Percentiles rank a stretch among this genome's conserved stretches.
These are phyloP conservation scores for Pelobates cultripes DNA, from an alignment of 2,797 vertebrate genomes.

Conservation along the genomic window DNA sequence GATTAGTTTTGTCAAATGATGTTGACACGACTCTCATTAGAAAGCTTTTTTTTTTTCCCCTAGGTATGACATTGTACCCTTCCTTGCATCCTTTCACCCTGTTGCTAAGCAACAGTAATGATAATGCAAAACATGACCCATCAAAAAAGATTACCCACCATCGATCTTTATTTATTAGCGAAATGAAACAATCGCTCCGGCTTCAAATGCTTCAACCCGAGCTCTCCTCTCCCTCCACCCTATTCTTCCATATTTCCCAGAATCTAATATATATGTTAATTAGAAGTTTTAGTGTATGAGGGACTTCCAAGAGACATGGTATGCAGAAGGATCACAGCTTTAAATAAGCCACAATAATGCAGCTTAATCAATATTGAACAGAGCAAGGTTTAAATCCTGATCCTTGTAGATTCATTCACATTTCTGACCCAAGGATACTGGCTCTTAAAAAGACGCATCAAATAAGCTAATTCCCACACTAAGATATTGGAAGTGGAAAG, in stretches of 20 bases:
- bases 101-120: slow-evolving; percentile 24
- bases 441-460: neutral
- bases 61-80: neutral
- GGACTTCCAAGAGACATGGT: neutral
- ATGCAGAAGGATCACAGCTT: neutral
- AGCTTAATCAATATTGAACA: neutral
- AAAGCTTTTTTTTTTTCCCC: neutral
- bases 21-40: neutral
- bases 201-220: neutral
- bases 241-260: neutral
- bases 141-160: slow-evolving; percentile 14
- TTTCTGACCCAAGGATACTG: neutral
- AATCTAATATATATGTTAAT: slow-evolving; percentile 37
- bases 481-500: no score
- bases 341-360: neutral
- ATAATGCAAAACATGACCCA: slow-evolving; percentile 6
- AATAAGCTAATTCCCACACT: neutral
- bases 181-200: slow-evolving; percentile 3
- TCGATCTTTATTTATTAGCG: slow-evolving; percentile 15
- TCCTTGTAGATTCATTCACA: neutral
- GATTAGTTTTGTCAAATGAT: neutral
- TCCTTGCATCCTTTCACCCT: neutral
- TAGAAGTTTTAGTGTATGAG: slow-evolving; percentile 15
- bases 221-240: neutral
- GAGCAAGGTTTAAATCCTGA: slow-evolving; percentile 3